These are phyloP conservation scores for Mirounga angustirostris DNA, from an alignment of 2,113 vertebrate genomes.

Conservation along the genomic window DNA sequence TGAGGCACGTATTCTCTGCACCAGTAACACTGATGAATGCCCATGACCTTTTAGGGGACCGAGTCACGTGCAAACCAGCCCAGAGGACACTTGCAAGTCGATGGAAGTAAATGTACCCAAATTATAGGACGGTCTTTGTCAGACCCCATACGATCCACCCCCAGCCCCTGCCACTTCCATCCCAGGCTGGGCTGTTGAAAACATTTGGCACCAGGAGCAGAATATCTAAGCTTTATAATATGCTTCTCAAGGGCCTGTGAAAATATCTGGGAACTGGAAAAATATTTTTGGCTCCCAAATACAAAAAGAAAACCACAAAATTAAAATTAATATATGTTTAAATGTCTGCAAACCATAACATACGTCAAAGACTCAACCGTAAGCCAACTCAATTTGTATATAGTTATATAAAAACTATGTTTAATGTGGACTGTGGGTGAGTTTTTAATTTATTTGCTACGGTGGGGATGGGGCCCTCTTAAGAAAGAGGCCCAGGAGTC, in stretches of 20 bases:
- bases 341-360: constrained; percentile 55
- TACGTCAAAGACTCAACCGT: background rate
- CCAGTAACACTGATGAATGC: fast-evolving
- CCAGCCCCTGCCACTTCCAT: background rate
- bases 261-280: constrained; percentile 63
- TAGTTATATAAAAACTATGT: background rate
- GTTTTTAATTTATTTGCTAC: background rate
- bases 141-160: fast-evolving
- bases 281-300: constrained; percentile 50
- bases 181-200: background rate
- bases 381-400: constrained; percentile 57
- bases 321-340: constrained; percentile 74
- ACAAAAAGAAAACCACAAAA: constrained; percentile 63
- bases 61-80: background rate
- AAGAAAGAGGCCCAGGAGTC: background rate
- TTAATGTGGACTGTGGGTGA: background rate
- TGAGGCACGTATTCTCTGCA: fast-evolving
- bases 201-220: background rate
- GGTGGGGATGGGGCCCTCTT: background rate
- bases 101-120: background rate
- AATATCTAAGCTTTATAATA: constrained; percentile 33
- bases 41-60: fast-evolving
- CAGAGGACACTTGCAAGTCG: background rate
- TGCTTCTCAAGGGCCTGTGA: constrained; percentile 53
- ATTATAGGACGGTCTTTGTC: background rate